A percentile compares a stretch with the other conserved stretches of the same genome.
phyloP scores from a whole-genome alignment of 30 jellyfish, hydroid and myxozoan species.

The Chrysaora quinquecirrha region DNA sequence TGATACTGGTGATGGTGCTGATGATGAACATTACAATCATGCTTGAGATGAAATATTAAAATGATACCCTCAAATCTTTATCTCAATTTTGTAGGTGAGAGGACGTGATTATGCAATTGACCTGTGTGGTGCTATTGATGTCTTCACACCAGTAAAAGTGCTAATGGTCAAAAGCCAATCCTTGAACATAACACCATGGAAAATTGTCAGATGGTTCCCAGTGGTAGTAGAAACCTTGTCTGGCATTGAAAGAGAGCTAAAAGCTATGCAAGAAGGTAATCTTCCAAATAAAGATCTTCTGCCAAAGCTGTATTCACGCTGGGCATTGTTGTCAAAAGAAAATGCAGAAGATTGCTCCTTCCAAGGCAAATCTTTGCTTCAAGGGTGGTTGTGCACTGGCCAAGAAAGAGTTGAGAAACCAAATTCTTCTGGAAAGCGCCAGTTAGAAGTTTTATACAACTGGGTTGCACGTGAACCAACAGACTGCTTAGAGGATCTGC shows the following conservation, averaged over 20 bases:
- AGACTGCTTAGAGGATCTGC: slow-evolving; percentile 25
- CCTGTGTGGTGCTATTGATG: slow-evolving; percentile 25
- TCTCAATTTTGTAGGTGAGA: background rate
- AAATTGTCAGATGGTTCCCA: slow-evolving; percentile 35
- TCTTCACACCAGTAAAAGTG: slow-evolving; percentile 18
- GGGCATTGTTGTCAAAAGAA: slow-evolving; percentile 1
- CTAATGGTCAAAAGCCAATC: slow-evolving; percentile 41
- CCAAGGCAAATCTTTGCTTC: background rate
- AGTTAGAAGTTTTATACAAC: too few species aligned
- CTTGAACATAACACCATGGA: slow-evolving; percentile 19
- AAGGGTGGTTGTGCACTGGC: slow-evolving; percentile 7
- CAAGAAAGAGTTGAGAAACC: background rate
- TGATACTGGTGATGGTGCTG: too few species aligned
- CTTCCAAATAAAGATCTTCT: background rate
- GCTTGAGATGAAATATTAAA: too few species aligned
- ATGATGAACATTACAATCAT: too few species aligned
- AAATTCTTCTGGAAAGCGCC: too few species aligned
- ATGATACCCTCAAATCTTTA: background rate
- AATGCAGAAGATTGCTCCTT: slow-evolving; percentile 3
- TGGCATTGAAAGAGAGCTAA: background rate
- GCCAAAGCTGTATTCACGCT: background rate
- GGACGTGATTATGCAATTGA: slow-evolving; percentile 12
- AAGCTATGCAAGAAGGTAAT: background rate
- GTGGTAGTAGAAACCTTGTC: background rate
- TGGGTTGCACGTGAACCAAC: slow-evolving; percentile 25